phyloP scores from a whole-genome alignment of 2,113 vertebrate species.

The Steatornis caripensis region DNA sequence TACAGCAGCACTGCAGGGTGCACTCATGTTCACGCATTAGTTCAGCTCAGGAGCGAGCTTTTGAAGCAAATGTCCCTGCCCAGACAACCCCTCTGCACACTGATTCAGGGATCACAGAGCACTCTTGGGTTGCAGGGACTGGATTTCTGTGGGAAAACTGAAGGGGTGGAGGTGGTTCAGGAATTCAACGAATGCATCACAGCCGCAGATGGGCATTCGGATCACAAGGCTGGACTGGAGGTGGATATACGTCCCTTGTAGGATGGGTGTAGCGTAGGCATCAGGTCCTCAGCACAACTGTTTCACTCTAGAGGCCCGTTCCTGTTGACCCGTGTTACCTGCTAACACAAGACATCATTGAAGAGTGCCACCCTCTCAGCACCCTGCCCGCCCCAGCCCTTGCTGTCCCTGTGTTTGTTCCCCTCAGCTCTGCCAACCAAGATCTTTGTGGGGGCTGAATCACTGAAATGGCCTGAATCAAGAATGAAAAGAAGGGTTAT shows the following conservation, averaged over 20 bases:
- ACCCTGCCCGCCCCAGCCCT: background rate
- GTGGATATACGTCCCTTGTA: background rate
- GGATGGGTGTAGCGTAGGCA: background rate
- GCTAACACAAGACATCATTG: background rate
- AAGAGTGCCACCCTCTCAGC: background rate
- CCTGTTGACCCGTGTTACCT: background rate
- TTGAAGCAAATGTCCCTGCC: background rate
- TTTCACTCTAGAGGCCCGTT: background rate
- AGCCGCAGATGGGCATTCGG: background rate
- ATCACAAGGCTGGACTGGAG: background rate
- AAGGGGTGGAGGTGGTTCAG: background rate
- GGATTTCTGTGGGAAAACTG: background rate
- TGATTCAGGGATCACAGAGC: background rate
- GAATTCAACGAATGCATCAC: background rate
- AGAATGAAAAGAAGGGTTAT: background rate
- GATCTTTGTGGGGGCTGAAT: background rate
- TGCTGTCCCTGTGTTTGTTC: background rate
- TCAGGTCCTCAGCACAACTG: background rate
- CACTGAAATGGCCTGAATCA: rapidly evolving
- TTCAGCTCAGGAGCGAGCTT: background rate
- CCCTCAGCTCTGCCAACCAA: background rate
- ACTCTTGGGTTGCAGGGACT: background rate
- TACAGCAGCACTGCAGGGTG: background rate
- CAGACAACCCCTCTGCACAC: background rate
- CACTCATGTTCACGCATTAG: background rate